These are phyloP conservation scores for Microtus richardsoni DNA, from an alignment of 2,113 vertebrate genomes.

Conservation along the genomic window DNA sequence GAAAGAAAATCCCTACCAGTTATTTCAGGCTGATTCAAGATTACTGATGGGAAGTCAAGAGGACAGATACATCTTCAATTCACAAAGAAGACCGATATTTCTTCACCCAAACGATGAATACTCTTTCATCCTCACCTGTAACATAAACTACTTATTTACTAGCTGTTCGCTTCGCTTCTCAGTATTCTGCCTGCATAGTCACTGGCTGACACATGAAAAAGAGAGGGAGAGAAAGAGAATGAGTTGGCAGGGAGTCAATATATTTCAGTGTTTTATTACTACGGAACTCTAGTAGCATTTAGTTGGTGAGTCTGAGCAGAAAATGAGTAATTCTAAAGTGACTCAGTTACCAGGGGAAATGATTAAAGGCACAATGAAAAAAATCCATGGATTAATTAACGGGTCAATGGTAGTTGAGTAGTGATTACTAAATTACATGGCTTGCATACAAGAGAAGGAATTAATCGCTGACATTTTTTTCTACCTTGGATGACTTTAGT, in stretches of 20 bases:
- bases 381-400: slow-evolving; percentile 89
- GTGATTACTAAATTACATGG: slow-evolving; percentile 89
- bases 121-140: slow-evolving; percentile 81
- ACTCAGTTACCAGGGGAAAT: slow-evolving; percentile 83
- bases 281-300: slow-evolving; percentile 85
- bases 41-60: slow-evolving; percentile 56
- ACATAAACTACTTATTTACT: slow-evolving; percentile 82
- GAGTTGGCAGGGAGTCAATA: slow-evolving; percentile 88
- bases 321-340: slow-evolving; percentile 86
- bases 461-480: slow-evolving; percentile 82
- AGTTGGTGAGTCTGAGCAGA: slow-evolving; percentile 83
- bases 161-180: slow-evolving; percentile 71
- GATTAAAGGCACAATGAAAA: slow-evolving; percentile 85
- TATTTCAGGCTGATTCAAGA: slow-evolving; percentile 65
- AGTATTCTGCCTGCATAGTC: slow-evolving; percentile 82
- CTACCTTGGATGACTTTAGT: slow-evolving; percentile 30
- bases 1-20: slow-evolving; percentile 15
- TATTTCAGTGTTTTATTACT: slow-evolving; percentile 90
- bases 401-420: slow-evolving; percentile 86
- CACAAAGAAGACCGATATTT: slow-evolving; percentile 67
- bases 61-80: slow-evolving; percentile 49
- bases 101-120: slow-evolving; percentile 76
- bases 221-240: slow-evolving; percentile 72
- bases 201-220: slow-evolving; percentile 79
- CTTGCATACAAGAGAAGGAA: slow-evolving; percentile 82